A percentile compares a stretch with the other conserved stretches of the same genome.
Evolutionary conservation across 2,888 invertebrate genomes (phyloP).

Genomic region (Tipula unca): DNA sequence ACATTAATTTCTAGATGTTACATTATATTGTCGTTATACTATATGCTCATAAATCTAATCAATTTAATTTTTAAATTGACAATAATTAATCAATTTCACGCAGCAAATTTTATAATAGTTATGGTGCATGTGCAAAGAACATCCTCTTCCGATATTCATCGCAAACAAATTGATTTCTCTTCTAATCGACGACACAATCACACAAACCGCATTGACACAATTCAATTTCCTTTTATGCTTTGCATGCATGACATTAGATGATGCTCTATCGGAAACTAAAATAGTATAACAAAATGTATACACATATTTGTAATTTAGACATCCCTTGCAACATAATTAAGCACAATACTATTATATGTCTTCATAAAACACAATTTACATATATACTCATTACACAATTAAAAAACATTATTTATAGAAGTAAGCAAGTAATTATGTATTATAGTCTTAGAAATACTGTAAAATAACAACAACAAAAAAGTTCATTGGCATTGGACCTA

Average conservation of each 20-base stretch:
- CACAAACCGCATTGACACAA: background rate
- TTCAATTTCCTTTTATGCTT: background rate
- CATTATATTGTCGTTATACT: no score
- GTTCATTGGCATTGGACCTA: background rate
- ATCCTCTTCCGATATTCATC: background rate
- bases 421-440: no score
- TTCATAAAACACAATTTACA: background rate
- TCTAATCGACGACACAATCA: background rate
- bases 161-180: background rate
- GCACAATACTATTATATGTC: background rate
- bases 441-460: background rate
- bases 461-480: background rate
- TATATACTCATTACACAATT: background rate
- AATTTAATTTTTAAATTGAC: no score
- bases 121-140: background rate
- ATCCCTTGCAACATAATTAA: background rate
- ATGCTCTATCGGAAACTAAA: background rate
- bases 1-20: no score
- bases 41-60: no score
- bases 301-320: background rate
- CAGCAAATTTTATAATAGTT: no score
- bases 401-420: no score
- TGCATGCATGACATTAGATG: background rate
- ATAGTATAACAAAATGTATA: background rate
- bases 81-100: no score